A percentile compares a stretch with the other conserved stretches of the same genome.
phyloP scores from a whole-genome alignment of 1,140 invertebrate genomes.

The Drosophila albomicans region DNA sequence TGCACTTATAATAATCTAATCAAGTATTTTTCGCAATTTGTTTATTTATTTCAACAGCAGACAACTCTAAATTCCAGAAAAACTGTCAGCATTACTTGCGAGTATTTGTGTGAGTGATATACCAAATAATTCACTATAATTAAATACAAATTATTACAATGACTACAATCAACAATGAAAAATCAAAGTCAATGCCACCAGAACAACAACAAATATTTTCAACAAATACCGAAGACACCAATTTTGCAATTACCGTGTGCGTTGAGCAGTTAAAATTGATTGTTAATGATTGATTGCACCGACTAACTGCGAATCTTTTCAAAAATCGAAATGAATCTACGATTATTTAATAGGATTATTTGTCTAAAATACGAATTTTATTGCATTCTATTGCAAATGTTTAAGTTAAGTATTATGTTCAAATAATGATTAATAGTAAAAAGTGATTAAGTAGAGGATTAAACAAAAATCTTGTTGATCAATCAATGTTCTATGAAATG shows the following conservation, averaged over 20 bases:
- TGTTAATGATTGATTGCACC: constrained; percentile 2
- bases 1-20: background rate
- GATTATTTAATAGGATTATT: no score
- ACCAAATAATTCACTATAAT: constrained; percentile 37
- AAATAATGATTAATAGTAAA: no score
- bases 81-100: background rate
- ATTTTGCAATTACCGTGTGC: constrained; percentile 25
- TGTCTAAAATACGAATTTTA: no score
- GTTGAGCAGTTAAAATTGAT: constrained; percentile 22
- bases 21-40: background rate
- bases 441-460: no score
- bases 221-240: constrained; percentile 4
- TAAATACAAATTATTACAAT: constrained; percentile 21
- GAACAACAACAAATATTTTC: background rate
- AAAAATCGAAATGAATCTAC: background rate
- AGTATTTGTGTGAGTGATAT: constrained; percentile 11
- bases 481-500: no score
- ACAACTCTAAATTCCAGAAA: background rate
- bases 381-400: no score
- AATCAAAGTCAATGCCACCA: constrained; percentile 42
- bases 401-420: no score
- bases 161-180: constrained; percentile 21
- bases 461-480: no score
- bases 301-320: background rate
- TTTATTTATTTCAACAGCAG: background rate